Conservation (phyloP, 2,113 vertebrate species). For the Monarcha castaneiventris region DNA sequence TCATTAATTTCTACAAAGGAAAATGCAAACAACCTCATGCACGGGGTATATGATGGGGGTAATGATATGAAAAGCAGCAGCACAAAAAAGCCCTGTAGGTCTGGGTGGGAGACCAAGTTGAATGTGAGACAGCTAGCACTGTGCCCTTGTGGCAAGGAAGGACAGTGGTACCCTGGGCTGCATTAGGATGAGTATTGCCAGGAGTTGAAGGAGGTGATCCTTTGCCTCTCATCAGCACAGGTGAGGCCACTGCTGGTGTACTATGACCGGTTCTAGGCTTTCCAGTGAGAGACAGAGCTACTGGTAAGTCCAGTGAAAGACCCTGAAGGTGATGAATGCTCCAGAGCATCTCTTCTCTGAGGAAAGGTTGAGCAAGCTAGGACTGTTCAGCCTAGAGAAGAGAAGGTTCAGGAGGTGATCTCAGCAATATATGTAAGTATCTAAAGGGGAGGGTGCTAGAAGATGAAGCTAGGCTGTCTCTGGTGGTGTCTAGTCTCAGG, state of each 20-base stretch:
- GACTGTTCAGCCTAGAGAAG: not conserved
- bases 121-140: not conserved
- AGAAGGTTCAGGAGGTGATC: not conserved
- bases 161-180: not conserved
- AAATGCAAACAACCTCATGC: not conserved
- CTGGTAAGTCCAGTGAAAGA: not conserved
- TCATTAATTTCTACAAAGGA: not conserved
- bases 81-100: not conserved
- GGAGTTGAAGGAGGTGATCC: not conserved
- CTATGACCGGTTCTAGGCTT: not conserved
- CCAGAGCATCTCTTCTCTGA: not conserved
- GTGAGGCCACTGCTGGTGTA: not conserved
- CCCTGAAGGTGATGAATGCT: not conserved
- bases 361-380: not conserved
- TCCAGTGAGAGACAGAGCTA: not conserved
- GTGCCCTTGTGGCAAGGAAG: not conserved
- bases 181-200: not conserved
- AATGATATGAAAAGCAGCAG: not conserved
- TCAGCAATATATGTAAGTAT: not conserved
- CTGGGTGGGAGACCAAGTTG: not conserved
- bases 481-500: not conserved
- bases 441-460: not conserved
- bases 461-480: not conserved
- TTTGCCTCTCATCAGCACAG: not conserved
- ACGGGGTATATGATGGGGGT: not conserved